Conservation (phyloP, 2,113 vertebrate species). For the Pedetes capensis region DNA sequence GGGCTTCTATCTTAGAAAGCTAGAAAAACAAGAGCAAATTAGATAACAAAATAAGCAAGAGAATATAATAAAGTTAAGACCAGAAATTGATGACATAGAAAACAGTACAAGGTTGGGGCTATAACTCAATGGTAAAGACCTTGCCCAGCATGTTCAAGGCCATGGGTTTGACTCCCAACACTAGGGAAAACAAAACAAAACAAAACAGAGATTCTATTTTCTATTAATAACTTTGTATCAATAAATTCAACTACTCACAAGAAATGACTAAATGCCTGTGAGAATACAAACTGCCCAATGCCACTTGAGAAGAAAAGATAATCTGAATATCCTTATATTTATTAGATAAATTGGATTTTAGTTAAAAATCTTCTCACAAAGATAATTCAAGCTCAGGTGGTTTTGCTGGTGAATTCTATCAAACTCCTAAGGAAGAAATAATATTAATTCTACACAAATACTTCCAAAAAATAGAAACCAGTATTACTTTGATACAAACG, state of each 20-base stretch:
- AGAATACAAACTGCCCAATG: not conserved
- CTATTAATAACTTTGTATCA: not conserved
- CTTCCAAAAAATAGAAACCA: not conserved
- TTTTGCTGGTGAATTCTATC: not conserved
- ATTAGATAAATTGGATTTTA: not conserved
- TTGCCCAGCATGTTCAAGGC: not conserved
- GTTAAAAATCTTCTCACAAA: not conserved
- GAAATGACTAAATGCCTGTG: not conserved
- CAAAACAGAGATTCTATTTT: no score
- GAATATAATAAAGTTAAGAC: not conserved
- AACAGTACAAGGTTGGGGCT: not conserved
- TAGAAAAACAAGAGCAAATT: not conserved
- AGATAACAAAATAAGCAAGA: not conserved
- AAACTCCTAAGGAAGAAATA: not conserved
- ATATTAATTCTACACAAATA: not conserved
- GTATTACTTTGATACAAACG: no score
- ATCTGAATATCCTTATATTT: not conserved
- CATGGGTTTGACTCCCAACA: no score
- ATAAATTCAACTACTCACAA: not conserved
- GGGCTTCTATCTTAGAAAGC: not conserved
- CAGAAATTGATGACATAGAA: no score
- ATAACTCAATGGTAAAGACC: not conserved
- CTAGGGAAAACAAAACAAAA: not conserved
- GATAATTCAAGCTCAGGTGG: not conserved
- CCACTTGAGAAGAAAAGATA: not conserved